phyloP scores from a whole-genome alignment of 2,888 invertebrate genomes.

The Eupithecia vulgata region DNA sequence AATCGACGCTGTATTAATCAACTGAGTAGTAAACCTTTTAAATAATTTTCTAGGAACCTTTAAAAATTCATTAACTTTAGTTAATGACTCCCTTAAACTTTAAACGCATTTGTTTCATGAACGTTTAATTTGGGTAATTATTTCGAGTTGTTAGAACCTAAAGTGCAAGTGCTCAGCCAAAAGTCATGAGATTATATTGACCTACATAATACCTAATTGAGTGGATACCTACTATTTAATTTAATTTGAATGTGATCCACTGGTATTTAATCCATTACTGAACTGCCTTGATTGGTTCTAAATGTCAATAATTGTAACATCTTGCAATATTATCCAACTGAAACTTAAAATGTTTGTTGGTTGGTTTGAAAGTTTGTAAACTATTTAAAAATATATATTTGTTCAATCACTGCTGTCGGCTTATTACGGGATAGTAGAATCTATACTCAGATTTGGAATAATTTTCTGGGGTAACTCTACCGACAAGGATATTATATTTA shows the following conservation, averaged over 20 bases:
- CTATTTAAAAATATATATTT: too few relatives aligned
- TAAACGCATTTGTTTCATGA: background rate
- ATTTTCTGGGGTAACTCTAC: too few relatives aligned
- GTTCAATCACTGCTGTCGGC: too few relatives aligned
- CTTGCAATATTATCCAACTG: background rate
- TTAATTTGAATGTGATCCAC: slow-evolving; percentile 22
- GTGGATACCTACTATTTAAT: slow-evolving; percentile 4
- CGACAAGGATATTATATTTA: too few relatives aligned
- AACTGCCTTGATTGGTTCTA: slow-evolving; percentile 32
- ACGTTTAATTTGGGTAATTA: background rate
- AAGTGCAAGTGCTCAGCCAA: slow-evolving; percentile 12
- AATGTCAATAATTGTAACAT: slow-evolving; percentile 40
- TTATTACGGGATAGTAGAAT: too few relatives aligned
- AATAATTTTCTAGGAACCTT: background rate
- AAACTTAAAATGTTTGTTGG: background rate
- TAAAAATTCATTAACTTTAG: background rate
- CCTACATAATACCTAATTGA: slow-evolving; percentile 14
- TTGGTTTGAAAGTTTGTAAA: background rate
- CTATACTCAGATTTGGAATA: too few relatives aligned
- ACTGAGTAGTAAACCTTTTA: background rate
- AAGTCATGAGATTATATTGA: slow-evolving; percentile 27
- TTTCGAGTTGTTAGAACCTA: background rate
- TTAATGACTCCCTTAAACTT: background rate
- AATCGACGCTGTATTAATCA: background rate
- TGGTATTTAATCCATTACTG: slow-evolving; percentile 32